These are phyloP conservation scores for Danio aesculapii DNA, from an alignment of 2,797 vertebrate genomes.

Conservation along the genomic window DNA sequence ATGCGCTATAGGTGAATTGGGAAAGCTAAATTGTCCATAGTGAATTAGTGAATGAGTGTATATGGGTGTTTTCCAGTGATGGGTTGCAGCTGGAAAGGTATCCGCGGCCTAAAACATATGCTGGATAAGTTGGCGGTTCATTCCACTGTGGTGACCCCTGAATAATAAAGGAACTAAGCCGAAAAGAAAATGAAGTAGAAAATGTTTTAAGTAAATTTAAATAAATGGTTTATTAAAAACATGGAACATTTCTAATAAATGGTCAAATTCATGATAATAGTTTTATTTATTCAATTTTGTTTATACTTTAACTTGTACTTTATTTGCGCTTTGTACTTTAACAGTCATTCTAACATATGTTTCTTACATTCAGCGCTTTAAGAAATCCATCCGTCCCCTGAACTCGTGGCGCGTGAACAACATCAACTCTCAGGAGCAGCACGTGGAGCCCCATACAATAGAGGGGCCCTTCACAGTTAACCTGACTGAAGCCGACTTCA, in stretches of 20 bases:
- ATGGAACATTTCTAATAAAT: neutral
- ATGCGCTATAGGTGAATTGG: too few species aligned
- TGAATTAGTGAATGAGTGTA: too few species aligned
- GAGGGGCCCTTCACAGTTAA: slow-evolving; percentile 80
- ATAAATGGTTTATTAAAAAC: too few species aligned
- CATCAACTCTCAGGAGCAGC: slow-evolving; percentile 41
- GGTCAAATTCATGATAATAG: neutral
- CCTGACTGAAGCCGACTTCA: slow-evolving; percentile 79
- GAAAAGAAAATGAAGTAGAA: too few species aligned
- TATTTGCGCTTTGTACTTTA: neutral
- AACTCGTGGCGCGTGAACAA: slow-evolving; percentile 83
- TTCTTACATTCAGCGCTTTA: slow-evolving; percentile 76
- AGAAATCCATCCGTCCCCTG: slow-evolving; percentile 80
- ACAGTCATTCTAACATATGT: slow-evolving; percentile 6
- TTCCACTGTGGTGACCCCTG: too few species aligned
- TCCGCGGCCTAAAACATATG: too few species aligned
- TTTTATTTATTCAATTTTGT: neutral
- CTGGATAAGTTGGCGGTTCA: too few species aligned
- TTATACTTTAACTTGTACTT: neutral
- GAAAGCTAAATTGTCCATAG: too few species aligned
- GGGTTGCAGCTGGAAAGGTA: too few species aligned
- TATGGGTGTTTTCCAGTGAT: too few species aligned
- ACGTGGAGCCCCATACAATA: slow-evolving; percentile 64
- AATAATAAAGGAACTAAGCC: too few species aligned
- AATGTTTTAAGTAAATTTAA: too few species aligned